A percentile compares a stretch with the other conserved stretches of the same genome.
These are phyloP conservation scores for Dendrolimus pini DNA, from an alignment of 2,888 invertebrate genomes.

Conservation along the genomic window DNA sequence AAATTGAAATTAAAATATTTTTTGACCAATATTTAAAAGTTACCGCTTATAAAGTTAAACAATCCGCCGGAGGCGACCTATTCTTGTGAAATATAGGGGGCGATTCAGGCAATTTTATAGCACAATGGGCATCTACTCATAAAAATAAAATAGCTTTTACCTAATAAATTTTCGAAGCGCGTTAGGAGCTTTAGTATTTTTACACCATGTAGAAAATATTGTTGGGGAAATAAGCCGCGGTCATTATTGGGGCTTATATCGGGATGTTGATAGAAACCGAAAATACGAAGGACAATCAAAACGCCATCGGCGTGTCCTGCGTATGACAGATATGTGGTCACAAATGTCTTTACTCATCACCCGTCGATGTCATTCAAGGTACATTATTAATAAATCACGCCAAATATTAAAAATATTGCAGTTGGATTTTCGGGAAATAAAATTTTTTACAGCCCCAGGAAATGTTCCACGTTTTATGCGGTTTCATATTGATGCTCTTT, in stretches of 20 bases:
- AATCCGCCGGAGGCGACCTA: constrained; percentile 4
- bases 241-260: not conserved
- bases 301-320: constrained; percentile 29
- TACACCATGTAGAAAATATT: not conserved
- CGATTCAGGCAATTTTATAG: constrained; percentile 5
- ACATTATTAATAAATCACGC: constrained; percentile 60
- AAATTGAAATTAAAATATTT: no score
- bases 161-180: not conserved
- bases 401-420: constrained; percentile 55
- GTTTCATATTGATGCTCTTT: constrained; percentile 45
- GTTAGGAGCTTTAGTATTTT: not conserved
- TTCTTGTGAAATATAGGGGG: constrained; percentile 5
- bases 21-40: no score
- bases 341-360: constrained; percentile 42
- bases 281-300: constrained; percentile 21
- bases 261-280: not conserved
- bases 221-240: not conserved
- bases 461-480: constrained; percentile 57
- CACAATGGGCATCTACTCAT: constrained; percentile 2
- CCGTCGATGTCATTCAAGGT: constrained; percentile 50
- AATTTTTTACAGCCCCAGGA: constrained; percentile 52
- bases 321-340: constrained; percentile 31
- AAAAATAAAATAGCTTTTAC: constrained; percentile 3
- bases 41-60: not conserved
- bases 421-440: constrained; percentile 49